Evolutionary conservation across 1,140 invertebrate genomes (phyloP), one percentile per base, ranked within the genome.

Genomic region (Dendrolimus punctatus): DNA sequence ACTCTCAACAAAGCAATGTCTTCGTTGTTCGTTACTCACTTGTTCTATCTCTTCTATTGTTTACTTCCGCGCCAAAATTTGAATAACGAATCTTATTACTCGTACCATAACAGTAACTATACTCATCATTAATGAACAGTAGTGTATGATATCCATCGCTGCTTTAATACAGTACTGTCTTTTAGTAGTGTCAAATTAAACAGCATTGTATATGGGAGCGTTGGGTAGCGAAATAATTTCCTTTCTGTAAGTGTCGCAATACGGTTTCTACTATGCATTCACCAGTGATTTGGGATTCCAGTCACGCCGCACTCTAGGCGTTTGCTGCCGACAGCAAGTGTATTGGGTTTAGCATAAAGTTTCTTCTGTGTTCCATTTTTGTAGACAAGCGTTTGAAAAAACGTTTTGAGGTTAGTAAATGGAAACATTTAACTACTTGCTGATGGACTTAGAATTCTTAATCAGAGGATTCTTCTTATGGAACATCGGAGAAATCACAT

Each of bases 321-420:
- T 60, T 68, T 60, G 60, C 55, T 60, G 62, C 51, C 60, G 61
- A 66, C 59, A 58, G 51, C 49, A 56, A 69, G 63, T 56, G 64
- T 58, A 60, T 60, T 59, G 51, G 52, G 65, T 66, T 73, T 67
- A 59, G 59, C 64, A 70, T 73, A 59, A 63, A 69, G 62, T 68
- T 70, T 64, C 56, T 57, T 64, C 64, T 46, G 48, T 49, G 51
- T 61, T 44, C 55, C 9, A 45, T 43, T 40, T 45, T 55, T 55
- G 49, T 45, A 52, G 47, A 48, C 52, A 48, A 47, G 58, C 49
- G 49, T 49, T 49, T 23, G 23, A 23, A 23, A 23, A 23, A 23
- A 23, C 23, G 23, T 1, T 23, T 23, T 23, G 23, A 23, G 3
- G 23, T 23, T 23, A 23, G 23, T 2, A 23, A 23, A 23, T 23